Conservation (phyloP, 2,113 vertebrate species). For the Hassar affinis region DNA sequence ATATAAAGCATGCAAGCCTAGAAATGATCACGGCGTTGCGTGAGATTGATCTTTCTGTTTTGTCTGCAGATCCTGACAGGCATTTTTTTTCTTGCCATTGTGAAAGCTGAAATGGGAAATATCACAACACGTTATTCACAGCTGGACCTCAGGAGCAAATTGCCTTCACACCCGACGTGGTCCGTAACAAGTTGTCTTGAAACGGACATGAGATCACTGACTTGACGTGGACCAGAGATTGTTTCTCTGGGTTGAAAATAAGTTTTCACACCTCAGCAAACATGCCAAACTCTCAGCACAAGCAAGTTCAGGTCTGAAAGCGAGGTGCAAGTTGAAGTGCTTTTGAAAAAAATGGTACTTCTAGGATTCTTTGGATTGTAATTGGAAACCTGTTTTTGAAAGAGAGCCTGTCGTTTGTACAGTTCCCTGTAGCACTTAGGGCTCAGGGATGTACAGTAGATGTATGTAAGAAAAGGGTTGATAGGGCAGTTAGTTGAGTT, state of each 20-base stretch:
- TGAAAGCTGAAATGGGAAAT: neutral
- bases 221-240: neutral
- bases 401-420: neutral
- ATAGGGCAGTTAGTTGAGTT: no score
- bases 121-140: neutral
- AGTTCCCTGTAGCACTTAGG: neutral
- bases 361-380: neutral
- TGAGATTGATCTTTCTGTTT: neutral
- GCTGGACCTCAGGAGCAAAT: slow-evolving; percentile 10
- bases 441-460: neutral
- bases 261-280: slow-evolving; percentile 10
- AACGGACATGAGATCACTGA: neutral
- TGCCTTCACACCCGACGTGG: slow-evolving; percentile 6
- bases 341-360: neutral
- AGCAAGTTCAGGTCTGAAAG: neutral
- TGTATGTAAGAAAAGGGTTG: no score
- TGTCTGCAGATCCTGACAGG: neutral
- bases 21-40: neutral
- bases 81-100: neutral
- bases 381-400: neutral
- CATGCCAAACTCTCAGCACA: neutral
- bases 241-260: neutral
- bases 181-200: slow-evolving; percentile 8
- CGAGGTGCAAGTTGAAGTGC: neutral
- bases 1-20: no score